Evolutionary conservation across 2,113 vertebrate genomes (phyloP).

Genomic region (Poeciliopsis retropinna): DNA sequence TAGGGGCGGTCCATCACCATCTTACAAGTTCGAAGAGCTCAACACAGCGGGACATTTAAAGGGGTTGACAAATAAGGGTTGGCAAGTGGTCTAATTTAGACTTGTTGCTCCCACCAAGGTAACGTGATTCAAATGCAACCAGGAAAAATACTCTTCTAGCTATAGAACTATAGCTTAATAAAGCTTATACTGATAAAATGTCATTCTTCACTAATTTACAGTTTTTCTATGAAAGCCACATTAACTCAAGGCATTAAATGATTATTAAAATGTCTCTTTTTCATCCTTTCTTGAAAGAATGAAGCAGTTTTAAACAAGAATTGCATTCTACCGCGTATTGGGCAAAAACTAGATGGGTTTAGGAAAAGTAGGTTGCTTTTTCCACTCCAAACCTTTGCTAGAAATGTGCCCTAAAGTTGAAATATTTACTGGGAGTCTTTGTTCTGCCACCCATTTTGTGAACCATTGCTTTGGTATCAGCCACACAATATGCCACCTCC

Average conservation of each 20-base stretch:
- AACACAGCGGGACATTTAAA: conserved; percentile 16
- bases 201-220: too few relatives aligned
- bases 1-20: conserved; percentile 8
- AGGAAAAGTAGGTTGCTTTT: background rate
- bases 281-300: too few relatives aligned
- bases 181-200: too few relatives aligned
- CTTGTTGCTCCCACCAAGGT: background rate
- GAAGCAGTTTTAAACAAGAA: background rate
- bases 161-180: too few relatives aligned
- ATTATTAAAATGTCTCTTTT: too few relatives aligned
- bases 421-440: too few relatives aligned
- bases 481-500: background rate
- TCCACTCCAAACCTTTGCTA: background rate
- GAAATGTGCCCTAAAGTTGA: too few relatives aligned
- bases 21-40: conserved; percentile 31
- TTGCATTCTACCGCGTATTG: background rate
- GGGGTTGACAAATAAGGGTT: conserved; percentile 7
- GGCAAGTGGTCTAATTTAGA: background rate
- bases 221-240: too few relatives aligned
- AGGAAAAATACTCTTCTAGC: background rate
- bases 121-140: background rate
- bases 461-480: background rate
- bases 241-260: too few relatives aligned
- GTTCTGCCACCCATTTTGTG: too few relatives aligned
- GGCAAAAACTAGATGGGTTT: background rate